Evolutionary conservation across 2,888 invertebrate species (phyloP).

Genomic region (Polia nebulosa): DNA sequence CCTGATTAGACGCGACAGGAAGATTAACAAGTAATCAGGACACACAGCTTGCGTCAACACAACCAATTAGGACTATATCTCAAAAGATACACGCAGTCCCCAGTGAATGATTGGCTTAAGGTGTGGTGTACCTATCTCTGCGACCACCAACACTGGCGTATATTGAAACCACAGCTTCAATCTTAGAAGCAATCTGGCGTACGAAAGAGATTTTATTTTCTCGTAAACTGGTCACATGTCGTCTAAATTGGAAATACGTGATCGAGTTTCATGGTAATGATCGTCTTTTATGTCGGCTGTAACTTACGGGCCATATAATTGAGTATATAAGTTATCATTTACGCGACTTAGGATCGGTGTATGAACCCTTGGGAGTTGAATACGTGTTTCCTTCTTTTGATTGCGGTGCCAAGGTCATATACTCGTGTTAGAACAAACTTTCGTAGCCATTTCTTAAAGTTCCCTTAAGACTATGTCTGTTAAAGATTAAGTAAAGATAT

Average conservation of each 20-base stretch:
- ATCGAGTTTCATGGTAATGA: slow-evolving; percentile 72
- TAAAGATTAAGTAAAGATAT: slow-evolving; percentile 2
- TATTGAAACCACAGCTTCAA: slow-evolving; percentile 45
- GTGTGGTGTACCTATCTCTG: slow-evolving; percentile 9
- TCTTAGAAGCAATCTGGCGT: slow-evolving; percentile 44
- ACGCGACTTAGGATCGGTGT: slow-evolving; percentile 38
- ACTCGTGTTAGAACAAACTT: slow-evolving; percentile 3
- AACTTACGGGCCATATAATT: slow-evolving; percentile 73
- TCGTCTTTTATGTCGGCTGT: slow-evolving; percentile 70
- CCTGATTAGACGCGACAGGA: slow-evolving; percentile 40
- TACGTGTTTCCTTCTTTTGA: slow-evolving; percentile 30
- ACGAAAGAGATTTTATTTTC: slow-evolving; percentile 63
- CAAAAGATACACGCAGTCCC: slow-evolving; percentile 21
- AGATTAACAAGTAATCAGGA: slow-evolving; percentile 56
- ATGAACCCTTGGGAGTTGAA: slow-evolving; percentile 37
- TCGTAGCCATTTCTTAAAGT: slow-evolving; percentile 11
- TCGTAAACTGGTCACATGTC: slow-evolving; percentile 70
- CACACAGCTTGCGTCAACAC: slow-evolving; percentile 37
- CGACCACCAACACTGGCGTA: slow-evolving; percentile 17
- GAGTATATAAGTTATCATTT: slow-evolving; percentile 64
- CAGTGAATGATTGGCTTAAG: slow-evolving; percentile 45
- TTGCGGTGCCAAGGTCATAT: slow-evolving; percentile 28
- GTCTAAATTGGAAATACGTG: slow-evolving; percentile 74
- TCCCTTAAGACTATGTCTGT: background rate
- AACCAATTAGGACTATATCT: slow-evolving; percentile 49